These are phyloP conservation scores for Stichodactyla mertensii DNA, from an alignment of 64 coral and sea anemone species.

Conservation along the genomic window DNA sequence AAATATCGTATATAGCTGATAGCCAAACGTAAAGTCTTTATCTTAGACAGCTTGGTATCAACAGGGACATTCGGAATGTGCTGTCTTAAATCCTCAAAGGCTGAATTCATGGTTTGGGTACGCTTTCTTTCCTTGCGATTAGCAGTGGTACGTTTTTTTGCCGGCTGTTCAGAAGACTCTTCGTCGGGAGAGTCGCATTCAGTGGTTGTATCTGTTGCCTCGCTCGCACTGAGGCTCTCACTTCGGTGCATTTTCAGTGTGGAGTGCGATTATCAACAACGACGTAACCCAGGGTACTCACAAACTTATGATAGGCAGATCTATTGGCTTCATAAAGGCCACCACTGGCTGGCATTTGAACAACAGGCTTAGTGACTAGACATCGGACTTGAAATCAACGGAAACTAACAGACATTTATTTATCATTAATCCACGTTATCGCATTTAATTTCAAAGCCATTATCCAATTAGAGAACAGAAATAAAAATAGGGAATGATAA, in stretches of 20 bases:
- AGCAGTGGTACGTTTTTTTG: conserved; percentile 41
- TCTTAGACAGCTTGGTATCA: conserved; percentile 93
- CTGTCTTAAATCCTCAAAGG: conserved; percentile 85
- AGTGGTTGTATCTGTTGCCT: neutral
- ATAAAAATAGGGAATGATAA: conserved; percentile 15
- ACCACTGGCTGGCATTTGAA: conserved; percentile 17
- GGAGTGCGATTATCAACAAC: conserved; percentile 23
- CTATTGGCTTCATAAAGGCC: conserved; percentile 4
- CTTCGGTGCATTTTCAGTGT: conserved; percentile 17
- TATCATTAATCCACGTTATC: conserved; percentile 34
- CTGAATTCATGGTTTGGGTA: conserved; percentile 90
- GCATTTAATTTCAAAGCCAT: conserved; percentile 38
- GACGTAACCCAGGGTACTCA: neutral
- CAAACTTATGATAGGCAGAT: conserved; percentile 17
- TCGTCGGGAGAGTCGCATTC: neutral
- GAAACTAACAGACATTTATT: conserved; percentile 29
- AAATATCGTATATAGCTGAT: conserved; percentile 93
- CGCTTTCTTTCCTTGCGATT: conserved; percentile 91
- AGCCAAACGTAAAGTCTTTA: conserved; percentile 84
- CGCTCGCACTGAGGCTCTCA: conserved; percentile 2
- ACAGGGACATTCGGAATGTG: conserved; percentile 88
- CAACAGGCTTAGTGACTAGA: conserved; percentile 17
- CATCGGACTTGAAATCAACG: conserved; percentile 23
- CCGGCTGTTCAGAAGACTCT: neutral
- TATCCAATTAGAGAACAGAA: conserved; percentile 33